phyloP scores from a whole-genome alignment of 2,113 vertebrate species.

The Vulpes vulpes region DNA sequence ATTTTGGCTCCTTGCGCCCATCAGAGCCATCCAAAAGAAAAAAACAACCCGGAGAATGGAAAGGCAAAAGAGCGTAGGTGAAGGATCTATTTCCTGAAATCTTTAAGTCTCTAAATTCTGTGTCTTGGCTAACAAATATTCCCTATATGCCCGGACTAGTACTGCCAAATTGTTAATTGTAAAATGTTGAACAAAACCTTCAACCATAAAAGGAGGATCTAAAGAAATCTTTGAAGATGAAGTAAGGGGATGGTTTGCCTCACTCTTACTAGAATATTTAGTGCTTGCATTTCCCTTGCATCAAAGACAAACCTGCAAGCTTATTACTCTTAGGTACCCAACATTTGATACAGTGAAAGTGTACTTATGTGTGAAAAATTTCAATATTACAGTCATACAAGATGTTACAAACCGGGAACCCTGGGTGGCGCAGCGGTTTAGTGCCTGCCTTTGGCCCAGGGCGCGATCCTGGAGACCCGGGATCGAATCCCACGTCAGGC shows the following conservation, averaged over 20 bases:
- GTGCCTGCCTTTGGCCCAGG: too few relatives aligned
- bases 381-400: neutral
- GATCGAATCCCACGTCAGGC: too few relatives aligned
- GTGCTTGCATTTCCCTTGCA: neutral
- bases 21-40: neutral
- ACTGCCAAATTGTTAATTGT: slow-evolving; percentile 69
- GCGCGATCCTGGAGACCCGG: too few relatives aligned
- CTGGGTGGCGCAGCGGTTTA: too few relatives aligned
- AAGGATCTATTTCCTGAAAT: slow-evolving; percentile 54
- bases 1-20: neutral
- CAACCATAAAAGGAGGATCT: slow-evolving; percentile 60
- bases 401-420: neutral
- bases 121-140: slow-evolving; percentile 53
- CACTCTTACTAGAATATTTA: slow-evolving; percentile 36
- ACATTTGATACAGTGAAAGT: neutral
- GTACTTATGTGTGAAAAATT: neutral
- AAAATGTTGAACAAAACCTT: slow-evolving; percentile 70
- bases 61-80: neutral
- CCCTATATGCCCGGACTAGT: slow-evolving; percentile 19
- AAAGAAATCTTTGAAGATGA: slow-evolving; percentile 73
- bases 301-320: slow-evolving; percentile 45
- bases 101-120: slow-evolving; percentile 42
- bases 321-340: slow-evolving; percentile 36
- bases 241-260: neutral
- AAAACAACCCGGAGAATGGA: neutral